Base-by-base conservation (phyloP, 1,140 invertebrate species). In the Calliphora vicina region DNA sequence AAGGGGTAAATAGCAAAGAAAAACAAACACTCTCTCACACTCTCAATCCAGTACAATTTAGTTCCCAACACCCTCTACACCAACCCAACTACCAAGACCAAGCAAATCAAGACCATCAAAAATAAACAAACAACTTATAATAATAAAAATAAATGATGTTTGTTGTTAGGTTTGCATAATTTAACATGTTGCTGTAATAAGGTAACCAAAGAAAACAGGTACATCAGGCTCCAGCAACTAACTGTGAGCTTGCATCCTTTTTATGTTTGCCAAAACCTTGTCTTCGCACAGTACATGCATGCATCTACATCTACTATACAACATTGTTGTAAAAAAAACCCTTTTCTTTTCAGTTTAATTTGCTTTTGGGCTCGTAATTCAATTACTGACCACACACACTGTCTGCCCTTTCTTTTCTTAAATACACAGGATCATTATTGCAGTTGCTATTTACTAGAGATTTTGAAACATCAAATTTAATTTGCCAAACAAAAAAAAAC, bases 1-100 rank as follows among this genome's bases (percentile, higher is more conserved):
- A 78, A 12, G 74, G 74, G 74, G 35, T 78, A 45, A 78, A 78
- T 43, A 76, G 73, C 73, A 78, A 50, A n/a, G 13, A 13, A 50
- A 50, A 67, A 67, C 61, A 67, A 67, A 67, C 61, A 67, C n/a
- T 25, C 61, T 10, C 61, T 12, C 8, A 81, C 29, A 82, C 67
- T 26, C 15, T 17, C 20, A 50, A 26, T 35, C 10, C 6, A 35
- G 6, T 35, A 35, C 35, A 35, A 35, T 35, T 35, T 35, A 35
- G 35, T 8, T 35, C 6, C 1, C 35, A 35, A 35, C 35, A 35
- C 35, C 35, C 35, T 35, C 6, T n/a, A 20, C 57, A 43, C 17
- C n/a, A n/a, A n/a, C 61, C 15, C 2, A 61, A 72, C 61, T 43
- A 20, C 20, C 61, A 10, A 23, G 26, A 73, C 6, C 35, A 35